Conservation (phyloP, 2,113 vertebrate species). For the Ornithorhynchus anatinus region DNA sequence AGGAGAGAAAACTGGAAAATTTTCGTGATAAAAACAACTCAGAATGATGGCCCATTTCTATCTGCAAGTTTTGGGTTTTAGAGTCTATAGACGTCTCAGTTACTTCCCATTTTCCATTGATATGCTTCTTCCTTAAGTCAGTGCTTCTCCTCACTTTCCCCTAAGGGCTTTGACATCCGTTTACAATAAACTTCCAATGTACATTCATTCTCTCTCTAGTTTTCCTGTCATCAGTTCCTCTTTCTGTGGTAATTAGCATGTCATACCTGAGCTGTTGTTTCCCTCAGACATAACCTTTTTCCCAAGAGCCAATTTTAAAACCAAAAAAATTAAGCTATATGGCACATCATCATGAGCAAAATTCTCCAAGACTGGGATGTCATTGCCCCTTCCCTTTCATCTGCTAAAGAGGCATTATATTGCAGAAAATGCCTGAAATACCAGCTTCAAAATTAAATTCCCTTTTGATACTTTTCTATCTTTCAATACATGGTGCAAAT, state of each 20-base stretch:
- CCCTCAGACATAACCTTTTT: too few relatives aligned
- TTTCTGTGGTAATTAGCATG: neutral
- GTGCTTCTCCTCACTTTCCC: too few relatives aligned
- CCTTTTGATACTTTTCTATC: neutral
- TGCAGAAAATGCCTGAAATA: neutral
- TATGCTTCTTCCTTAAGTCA: too few relatives aligned
- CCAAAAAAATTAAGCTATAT: rapidly evolving
- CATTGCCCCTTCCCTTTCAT: neutral
- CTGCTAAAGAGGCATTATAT: neutral
- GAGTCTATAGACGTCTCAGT: too few relatives aligned
- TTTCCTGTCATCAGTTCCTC: neutral
- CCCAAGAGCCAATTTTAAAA: neutral
- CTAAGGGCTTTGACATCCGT: too few relatives aligned
- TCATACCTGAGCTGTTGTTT: neutral
- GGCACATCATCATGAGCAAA: rapidly evolving
- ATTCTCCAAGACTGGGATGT: neutral
- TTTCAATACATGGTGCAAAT: slow-evolving; percentile 1
- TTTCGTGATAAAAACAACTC: too few relatives aligned
- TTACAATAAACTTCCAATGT: too few relatives aligned
- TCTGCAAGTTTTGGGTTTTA: too few relatives aligned
- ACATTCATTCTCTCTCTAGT: too few relatives aligned
- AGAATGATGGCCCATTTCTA: too few relatives aligned
- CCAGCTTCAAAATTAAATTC: neutral
- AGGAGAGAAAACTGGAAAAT: too few relatives aligned
- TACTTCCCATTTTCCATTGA: too few relatives aligned